phyloP scores from a whole-genome alignment of 2,113 vertebrate genomes.

The Phalacrocorax aristotelis region DNA sequence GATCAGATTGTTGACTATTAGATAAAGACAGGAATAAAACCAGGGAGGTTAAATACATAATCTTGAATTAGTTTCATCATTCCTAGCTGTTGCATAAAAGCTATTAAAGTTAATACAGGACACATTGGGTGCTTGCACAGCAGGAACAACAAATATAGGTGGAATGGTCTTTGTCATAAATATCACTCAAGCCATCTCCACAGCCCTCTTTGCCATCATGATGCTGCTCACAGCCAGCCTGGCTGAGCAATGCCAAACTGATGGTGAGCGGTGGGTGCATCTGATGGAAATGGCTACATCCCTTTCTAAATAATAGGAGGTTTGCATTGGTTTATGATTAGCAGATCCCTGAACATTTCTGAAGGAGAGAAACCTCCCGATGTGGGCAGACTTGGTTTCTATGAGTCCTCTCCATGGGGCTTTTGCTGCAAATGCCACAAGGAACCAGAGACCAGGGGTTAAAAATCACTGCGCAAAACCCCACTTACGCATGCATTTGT shows the following conservation, averaged over 20 bases:
- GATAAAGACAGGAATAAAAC: neutral
- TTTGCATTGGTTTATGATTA: neutral
- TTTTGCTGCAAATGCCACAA: neutral
- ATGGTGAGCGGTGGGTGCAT: accelerated
- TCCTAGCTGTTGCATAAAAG: neutral
- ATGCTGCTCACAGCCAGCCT: neutral
- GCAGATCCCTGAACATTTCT: neutral
- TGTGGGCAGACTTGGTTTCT: neutral
- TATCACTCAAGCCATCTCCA: neutral
- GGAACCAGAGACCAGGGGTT: neutral
- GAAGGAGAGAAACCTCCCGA: neutral
- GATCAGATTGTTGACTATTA: neutral
- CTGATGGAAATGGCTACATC: neutral
- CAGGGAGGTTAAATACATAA: neutral
- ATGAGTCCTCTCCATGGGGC: neutral
- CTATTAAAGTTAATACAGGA: constrained; percentile 2
- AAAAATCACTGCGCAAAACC: neutral
- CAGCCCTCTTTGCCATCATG: neutral
- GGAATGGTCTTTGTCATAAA: neutral
- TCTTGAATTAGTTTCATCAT: neutral
- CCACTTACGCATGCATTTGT: neutral
- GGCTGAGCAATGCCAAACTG: neutral
- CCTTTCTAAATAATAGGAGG: neutral
- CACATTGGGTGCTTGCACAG: neutral
- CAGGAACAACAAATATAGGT: constrained; percentile 3